Base-by-base conservation (phyloP, 2,888 invertebrate genomes). In the Clostera curtula region DNA sequence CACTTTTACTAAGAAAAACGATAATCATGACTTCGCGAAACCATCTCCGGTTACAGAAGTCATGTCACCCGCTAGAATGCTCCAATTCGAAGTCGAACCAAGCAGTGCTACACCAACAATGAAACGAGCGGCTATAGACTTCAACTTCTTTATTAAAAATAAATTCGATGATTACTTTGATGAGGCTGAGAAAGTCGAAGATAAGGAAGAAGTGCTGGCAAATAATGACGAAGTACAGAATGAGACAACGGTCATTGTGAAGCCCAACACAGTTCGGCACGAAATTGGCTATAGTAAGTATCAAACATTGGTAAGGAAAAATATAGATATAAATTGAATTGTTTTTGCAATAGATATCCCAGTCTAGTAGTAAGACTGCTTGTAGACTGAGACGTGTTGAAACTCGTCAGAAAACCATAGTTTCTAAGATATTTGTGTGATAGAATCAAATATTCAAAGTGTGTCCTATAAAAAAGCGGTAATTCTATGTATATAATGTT, bases 261-360 rank as follows among this genome's bases (percentile, higher is more conserved):
- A 77, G 47, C 51, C 66, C 12, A 49, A 66, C 40, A 82, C 79
- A 5, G 66, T 83, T 14, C 67, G 79, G 14, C 80, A 80, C 42
- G 80, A 82, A 64, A 79, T 83, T 44, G 77, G 67, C 30, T 75
- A 71, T 35, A 76, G 83, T 83, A 64, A 72, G 82, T 74, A 35
- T 12, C 14, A 22, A 2, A 20, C 11, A 19, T 19, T 16, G 18
- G 9, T 31, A 21, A 26, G 13, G n/a, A n/a, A n/a, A n/a, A n/a
- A n/a, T n/a, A n/a, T n/a, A n/a, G n/a, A n/a, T n/a, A n/a, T n/a
- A n/a, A n/a, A n/a, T n/a, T n/a, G n/a, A n/a, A n/a, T n/a, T n/a
- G n/a, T n/a, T n/a, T n/a, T n/a, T n/a, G n/a, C n/a, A n/a, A n/a
- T n/a, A n/a, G n/a, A n/a, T n/a, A n/a, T n/a, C n/a, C n/a, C n/a